phyloP scores from a whole-genome alignment of 2,888 invertebrate species.

The Ochropleura plecta region DNA sequence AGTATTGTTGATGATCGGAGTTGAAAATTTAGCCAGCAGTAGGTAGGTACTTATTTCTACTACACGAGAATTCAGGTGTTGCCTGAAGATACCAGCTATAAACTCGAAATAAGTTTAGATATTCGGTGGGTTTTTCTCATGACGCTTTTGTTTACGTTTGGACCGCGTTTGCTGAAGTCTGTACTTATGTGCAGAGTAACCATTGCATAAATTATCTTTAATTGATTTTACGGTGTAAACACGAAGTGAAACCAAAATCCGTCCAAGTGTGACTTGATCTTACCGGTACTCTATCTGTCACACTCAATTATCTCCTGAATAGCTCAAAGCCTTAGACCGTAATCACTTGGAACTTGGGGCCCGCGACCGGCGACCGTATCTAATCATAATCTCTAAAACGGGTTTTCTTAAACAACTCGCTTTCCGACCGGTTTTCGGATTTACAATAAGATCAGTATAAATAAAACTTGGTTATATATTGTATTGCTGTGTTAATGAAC shows the following conservation, averaged over 20 bases:
- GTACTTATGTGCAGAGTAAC: background rate
- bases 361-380: slow-evolving; percentile 52
- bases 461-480: slow-evolving; percentile 31
- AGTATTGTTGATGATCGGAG: slow-evolving; percentile 2
- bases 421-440: slow-evolving; percentile 58
- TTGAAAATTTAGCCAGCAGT: background rate
- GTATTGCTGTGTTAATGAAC: slow-evolving; percentile 30
- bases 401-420: slow-evolving; percentile 55
- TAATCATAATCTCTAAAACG: slow-evolving; percentile 63
- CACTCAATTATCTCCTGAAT: slow-evolving; percentile 58
- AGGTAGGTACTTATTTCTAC: background rate
- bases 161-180: background rate
- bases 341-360: slow-evolving; percentile 54
- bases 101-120: slow-evolving; percentile 3
- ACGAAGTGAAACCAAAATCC: slow-evolving; percentile 48
- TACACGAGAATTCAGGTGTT: background rate
- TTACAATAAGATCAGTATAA: slow-evolving; percentile 40
- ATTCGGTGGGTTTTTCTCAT: slow-evolving; percentile 11
- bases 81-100: background rate
- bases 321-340: slow-evolving; percentile 44
- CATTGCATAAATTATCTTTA: slow-evolving; percentile 32
- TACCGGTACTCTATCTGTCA: slow-evolving; percentile 60
- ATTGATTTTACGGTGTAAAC: slow-evolving; percentile 32
- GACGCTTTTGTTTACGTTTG: slow-evolving; percentile 10
- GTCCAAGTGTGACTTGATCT: slow-evolving; percentile 47